Base-by-base conservation (phyloP, 2,888 invertebrate species). In the Scelioninae gen. 1 region DNA sequence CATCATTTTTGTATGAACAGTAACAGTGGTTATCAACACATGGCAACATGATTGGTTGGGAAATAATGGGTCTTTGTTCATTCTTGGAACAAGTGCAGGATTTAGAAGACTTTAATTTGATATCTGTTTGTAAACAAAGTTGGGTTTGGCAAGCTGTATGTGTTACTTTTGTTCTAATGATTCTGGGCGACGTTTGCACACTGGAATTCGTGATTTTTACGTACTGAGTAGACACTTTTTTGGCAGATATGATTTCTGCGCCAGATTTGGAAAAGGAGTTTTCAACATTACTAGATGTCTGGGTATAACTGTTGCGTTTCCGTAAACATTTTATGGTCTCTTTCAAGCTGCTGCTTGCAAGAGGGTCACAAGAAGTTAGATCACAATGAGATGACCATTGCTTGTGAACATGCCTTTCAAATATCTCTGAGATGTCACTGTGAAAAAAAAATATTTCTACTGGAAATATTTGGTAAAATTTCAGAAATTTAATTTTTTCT, bases 381-480 rank as follows among this genome's bases (percentile, higher is more conserved):
- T 92, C 92, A n/a, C 91, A 90, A 56, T 92, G 92, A 1, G 92
- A 92, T 0, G 92, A 92, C 92, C 92, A 92, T 34, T 91, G 90
- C n/a, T 88, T 89, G 34, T 87, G 89, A 0, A 89, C 34, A 0
- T 85, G 86, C 62, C 85, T 84, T 5, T 72, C 45, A 16, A 45
- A 81, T 31, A 49, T 31, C 4, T 86, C 82, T 0, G 83, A 71
- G 0, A 60, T 49, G 15, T 78, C 80, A n/a, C 87, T 87, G 58
- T 13, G 32, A 69, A 51, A 55, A 63, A 7, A 51, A 47, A 38
- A 11, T 8, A 38, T 11, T 8, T 38, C 1, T 38, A 1, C 5
- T 23, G 2, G 4, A 23, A 23, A 23, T 2, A 2, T 23, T 23
- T 23, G 23, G 4, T 23, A 23, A 1, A 23, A 23, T 1, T 23